Evolutionary conservation across 2,888 invertebrate genomes (phyloP).

Genomic region (Calameuta idolon): DNA sequence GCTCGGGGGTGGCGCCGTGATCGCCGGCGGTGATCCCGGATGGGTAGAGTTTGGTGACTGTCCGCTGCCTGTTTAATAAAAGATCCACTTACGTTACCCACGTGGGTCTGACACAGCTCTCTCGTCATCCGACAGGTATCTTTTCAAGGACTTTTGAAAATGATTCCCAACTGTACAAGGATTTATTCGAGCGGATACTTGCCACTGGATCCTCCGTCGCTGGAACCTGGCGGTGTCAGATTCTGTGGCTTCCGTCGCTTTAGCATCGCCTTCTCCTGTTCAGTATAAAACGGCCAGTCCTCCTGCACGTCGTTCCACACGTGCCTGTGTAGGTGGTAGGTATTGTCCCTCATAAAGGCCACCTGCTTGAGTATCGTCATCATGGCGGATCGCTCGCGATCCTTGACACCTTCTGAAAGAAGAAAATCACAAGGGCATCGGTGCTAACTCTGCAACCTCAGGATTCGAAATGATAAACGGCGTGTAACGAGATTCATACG

Average conservation of each 20-base stretch:
- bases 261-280: slow-evolving; percentile 88
- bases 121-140: not conserved
- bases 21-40: slow-evolving; percentile 78
- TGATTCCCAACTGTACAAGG: not conserved
- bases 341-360: slow-evolving; percentile 87
- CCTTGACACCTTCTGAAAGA: slow-evolving; percentile 86
- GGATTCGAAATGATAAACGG: not conserved
- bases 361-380: slow-evolving; percentile 84
- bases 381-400: slow-evolving; percentile 82
- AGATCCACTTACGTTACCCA: no score
- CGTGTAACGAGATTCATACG: slow-evolving; percentile 31
- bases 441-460: not conserved
- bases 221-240: slow-evolving; percentile 88
- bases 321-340: slow-evolving; percentile 86
- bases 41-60: slow-evolving; percentile 83
- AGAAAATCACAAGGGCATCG: not conserved
- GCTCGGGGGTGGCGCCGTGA: slow-evolving; percentile 65
- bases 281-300: slow-evolving; percentile 94
- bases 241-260: slow-evolving; percentile 93
- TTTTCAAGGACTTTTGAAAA: not conserved
- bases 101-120: not conserved
- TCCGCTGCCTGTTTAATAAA: slow-evolving; percentile 71
- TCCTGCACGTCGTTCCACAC: slow-evolving; percentile 94
- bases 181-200: slow-evolving; percentile 14
- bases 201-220: slow-evolving; percentile 80